Percentiles rank a stretch among this genome's conserved stretches.
Conservation (phyloP, 2,888 invertebrate genomes). For the Agelastica alni region DNA sequence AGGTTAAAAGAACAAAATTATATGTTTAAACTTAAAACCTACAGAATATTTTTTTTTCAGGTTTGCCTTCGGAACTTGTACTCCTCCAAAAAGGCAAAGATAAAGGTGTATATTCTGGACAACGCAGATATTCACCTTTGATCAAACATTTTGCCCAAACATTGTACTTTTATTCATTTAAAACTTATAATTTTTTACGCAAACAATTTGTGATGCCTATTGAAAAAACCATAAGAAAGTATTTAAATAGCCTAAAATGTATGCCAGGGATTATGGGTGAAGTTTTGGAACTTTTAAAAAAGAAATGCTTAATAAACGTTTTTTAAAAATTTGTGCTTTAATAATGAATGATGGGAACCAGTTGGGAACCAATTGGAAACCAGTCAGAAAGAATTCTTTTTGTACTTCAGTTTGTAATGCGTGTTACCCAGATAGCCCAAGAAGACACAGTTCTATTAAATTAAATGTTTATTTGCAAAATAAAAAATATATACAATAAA, state of each 20-base stretch:
- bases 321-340: conserved; percentile 33
- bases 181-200: conserved; percentile 34
- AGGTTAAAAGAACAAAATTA: conserved; percentile 10
- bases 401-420: too few species aligned
- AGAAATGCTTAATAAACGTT: conserved; percentile 18
- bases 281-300: conserved; percentile 34
- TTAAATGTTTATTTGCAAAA: too few species aligned
- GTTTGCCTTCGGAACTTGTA: conserved; percentile 32
- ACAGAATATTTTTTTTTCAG: conserved; percentile 17
- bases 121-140: conserved; percentile 23
- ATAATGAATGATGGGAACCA: conserved; percentile 21
- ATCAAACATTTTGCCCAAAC: conserved; percentile 35
- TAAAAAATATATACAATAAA: too few species aligned
- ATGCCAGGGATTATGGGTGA: conserved; percentile 32
- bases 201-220: conserved; percentile 34
- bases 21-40: conserved; percentile 8
- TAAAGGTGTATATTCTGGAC: conserved; percentile 11
- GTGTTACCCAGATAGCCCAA: too few species aligned
- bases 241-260: conserved; percentile 34
- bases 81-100: conserved; percentile 15
- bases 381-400: too few species aligned
- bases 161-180: conserved; percentile 37
- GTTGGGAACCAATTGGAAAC: too few species aligned
- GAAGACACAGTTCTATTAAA: too few species aligned
- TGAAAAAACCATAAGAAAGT: conserved; percentile 34